Base-by-base conservation (phyloP, 2,113 vertebrate species). In the Carollia perspicillata region DNA sequence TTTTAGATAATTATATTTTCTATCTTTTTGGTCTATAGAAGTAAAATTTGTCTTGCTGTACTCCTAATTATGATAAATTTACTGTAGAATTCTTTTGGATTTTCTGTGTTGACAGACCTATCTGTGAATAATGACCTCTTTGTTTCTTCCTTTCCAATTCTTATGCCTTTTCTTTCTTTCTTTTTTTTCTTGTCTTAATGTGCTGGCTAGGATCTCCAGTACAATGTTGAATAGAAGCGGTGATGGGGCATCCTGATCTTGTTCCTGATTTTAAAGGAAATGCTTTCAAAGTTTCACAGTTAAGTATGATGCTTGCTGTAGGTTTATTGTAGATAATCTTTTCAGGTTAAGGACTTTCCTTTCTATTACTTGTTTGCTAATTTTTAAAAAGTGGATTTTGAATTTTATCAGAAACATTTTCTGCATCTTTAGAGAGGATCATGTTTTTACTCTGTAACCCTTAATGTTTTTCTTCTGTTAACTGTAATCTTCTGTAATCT, bases 261-360 rank as follows among this genome's bases (percentile, higher is more conserved):
- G 93, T 95, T 96, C 94, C 94, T 96, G 94, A 95, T 93, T 96
- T 95, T 96, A 97, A 96, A 97, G 89, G 89, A 94, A 95, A 95
- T 97, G 53, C 85, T 96, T 93, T 97, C 85, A 97, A 23, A 96
- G 69, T 94, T 97, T 93, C 86, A 95, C 94, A 93, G 94, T 97
- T 97, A 97, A 94, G 95, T 96, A 94, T 97, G 72, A 85, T 93
- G 92, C 83, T 97, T 97, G 77, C 86, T 95, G 71, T 93, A 89
- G 96, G 94, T 88, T 93, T 95, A 75, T 89, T 96, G 60, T 85
- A 93, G 94, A 93, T 88, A 95, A 93, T 89, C 85, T 95, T 85
- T 96, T 81, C 86, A 93, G 86, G 85, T 93, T 94, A 84, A 97
- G 86, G 92, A 74, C 90, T 2, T 93, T 95, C 18, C 60, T 95